phyloP scores from a whole-genome alignment of 2,113 vertebrate species.

The Lipophrys pholis region DNA sequence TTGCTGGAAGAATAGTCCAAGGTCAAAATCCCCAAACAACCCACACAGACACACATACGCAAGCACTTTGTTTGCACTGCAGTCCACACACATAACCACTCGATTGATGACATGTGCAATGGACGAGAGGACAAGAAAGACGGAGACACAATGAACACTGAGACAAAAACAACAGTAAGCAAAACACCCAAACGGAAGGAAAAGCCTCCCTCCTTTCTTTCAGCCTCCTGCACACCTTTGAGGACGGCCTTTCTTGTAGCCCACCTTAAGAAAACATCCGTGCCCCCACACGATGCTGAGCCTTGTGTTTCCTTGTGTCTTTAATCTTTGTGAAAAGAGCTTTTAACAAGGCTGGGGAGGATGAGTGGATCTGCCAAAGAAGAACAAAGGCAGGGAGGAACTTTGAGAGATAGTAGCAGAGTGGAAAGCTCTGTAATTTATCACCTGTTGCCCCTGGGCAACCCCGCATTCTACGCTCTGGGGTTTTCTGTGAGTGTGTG shows the following conservation, averaged over 20 bases:
- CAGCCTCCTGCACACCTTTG: conserved; percentile 67
- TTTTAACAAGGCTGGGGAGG: conserved; percentile 74
- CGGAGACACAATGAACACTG: conserved; percentile 8
- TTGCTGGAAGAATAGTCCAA: conserved; percentile 25
- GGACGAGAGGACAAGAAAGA: conserved; percentile 38
- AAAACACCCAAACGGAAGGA: conserved; percentile 53
- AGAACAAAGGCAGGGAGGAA: conserved; percentile 83
- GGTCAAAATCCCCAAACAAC: conserved; percentile 34
- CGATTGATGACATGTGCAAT: conserved; percentile 44
- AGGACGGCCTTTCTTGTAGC: conserved; percentile 71
- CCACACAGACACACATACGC: conserved; percentile 12
- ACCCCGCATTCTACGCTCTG: conserved; percentile 35
- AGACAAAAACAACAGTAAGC: conserved; percentile 54
- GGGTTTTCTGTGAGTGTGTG: conserved; percentile 39
- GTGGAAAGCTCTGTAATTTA: conserved; percentile 82
- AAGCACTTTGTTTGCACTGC: conserved; percentile 28
- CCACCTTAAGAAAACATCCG: conserved; percentile 86
- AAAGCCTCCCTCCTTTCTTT: conserved; percentile 51
- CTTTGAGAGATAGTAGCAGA: conserved; percentile 71
- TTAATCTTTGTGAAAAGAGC: conserved; percentile 83
- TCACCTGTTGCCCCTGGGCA: conserved; percentile 82
- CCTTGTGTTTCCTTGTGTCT: conserved; percentile 75
- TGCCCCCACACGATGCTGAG: conserved; percentile 81
- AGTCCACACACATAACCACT: conserved; percentile 41
- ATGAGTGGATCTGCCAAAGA: conserved; percentile 70